These are phyloP conservation scores for Gymnopithys bicolor DNA, from an alignment of 2,797 vertebrate species.

Conservation along the genomic window DNA sequence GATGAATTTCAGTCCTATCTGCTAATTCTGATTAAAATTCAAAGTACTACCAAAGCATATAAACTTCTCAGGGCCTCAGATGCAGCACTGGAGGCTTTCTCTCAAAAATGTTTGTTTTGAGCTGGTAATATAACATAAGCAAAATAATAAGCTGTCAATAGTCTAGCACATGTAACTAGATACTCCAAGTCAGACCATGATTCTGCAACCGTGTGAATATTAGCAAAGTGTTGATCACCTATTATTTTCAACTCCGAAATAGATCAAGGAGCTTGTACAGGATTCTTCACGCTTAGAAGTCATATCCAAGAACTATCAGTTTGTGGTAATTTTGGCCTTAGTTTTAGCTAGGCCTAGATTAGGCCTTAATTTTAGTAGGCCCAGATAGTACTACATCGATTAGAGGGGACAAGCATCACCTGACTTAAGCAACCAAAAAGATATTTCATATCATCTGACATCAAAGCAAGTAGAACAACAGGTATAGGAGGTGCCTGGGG, in stretches of 20 bases:
- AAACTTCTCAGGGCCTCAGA: background rate
- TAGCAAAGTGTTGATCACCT: background rate
- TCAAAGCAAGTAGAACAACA: no score
- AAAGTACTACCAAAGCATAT: background rate
- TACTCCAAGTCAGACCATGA: background rate
- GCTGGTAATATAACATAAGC: background rate
- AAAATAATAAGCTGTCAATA: background rate
- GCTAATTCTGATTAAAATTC: background rate
- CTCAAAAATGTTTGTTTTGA: background rate
- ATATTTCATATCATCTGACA: no score
- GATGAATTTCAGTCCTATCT: background rate
- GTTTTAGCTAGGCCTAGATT: no score
- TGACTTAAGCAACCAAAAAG: no score
- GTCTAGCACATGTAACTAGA: background rate
- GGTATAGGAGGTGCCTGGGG: no score
- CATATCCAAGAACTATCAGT: background rate
- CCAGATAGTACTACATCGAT: no score
- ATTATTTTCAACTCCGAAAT: background rate
- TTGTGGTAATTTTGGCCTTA: background rate
- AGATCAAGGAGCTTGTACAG: background rate
- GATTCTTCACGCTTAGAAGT: background rate
- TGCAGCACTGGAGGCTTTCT: background rate
- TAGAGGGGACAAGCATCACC: no score
- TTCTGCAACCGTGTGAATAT: background rate
- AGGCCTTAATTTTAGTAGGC: no score